phyloP scores from a whole-genome alignment of 2,888 invertebrate species.

The Lingula anatina region DNA sequence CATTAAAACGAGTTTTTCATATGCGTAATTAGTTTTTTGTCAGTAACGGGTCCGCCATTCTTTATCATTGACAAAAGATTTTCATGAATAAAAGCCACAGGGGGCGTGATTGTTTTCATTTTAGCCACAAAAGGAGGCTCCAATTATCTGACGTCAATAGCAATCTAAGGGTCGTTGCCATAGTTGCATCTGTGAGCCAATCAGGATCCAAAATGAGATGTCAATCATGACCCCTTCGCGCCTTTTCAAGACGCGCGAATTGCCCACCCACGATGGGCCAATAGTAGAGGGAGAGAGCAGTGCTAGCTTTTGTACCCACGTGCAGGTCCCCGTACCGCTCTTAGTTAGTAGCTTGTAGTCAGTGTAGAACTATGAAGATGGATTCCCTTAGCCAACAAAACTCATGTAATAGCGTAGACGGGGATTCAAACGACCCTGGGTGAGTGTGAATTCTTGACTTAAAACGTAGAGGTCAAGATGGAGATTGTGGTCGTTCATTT shows the following conservation, averaged over 20 bases:
- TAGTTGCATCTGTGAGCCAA: too few relatives aligned
- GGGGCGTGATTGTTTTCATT: too few relatives aligned
- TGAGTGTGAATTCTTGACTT: slow-evolving; percentile 54
- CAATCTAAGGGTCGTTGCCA: too few relatives aligned
- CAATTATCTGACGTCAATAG: too few relatives aligned
- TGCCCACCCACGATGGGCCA: slow-evolving; percentile 33
- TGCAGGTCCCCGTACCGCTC: slow-evolving; percentile 11
- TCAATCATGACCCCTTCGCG: slow-evolving; percentile 35
- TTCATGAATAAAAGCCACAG: too few relatives aligned
- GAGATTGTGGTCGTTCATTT: too few relatives aligned
- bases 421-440: slow-evolving; percentile 94
- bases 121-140: too few relatives aligned
- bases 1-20: too few relatives aligned
- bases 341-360: slow-evolving; percentile 31
- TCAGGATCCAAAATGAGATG: slow-evolving; percentile 8
- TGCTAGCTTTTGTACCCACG: slow-evolving; percentile 11
- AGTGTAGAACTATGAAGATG: slow-evolving; percentile 36
- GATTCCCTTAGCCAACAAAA: slow-evolving; percentile 31
- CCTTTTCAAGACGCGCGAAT: slow-evolving; percentile 31
- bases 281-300: slow-evolving; percentile 22
- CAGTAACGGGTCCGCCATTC: too few relatives aligned
- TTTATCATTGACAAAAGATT: too few relatives aligned
- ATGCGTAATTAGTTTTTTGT: too few relatives aligned
- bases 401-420: slow-evolving; percentile 54
- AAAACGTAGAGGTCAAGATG: background rate